Base-by-base conservation (phyloP, 1,140 invertebrate species). In the Aphis gossypii region DNA sequence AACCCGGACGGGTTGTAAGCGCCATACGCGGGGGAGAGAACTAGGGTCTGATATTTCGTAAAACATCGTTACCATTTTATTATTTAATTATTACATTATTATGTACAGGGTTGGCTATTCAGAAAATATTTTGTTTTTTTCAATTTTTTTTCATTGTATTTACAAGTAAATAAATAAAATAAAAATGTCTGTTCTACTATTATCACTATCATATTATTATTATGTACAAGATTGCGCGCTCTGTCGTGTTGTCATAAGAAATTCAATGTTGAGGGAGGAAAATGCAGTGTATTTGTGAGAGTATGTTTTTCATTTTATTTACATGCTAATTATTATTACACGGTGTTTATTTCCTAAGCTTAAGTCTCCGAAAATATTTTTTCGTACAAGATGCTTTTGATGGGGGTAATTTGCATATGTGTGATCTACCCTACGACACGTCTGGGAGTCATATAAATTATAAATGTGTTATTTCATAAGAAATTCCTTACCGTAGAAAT, bases 221-320 rank as follows among this genome's bases (percentile, higher is more conserved):
- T 51, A 92, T 92, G 44, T 92, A 92, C 90, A 92, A 48, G 41
- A 82, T 82, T n/a, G 90, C 68, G 90, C 60, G 41, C 46, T 92
- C 76, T 92, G 76, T 51, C 82, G 91, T 92, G 91, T 92, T 92
- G 20, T 83, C 82, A 30, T 60, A 14, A 90, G 23, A 90, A 90
- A 41, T 60, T 60, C 23, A 60, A 89, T 90, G 38, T 56, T 0
- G 23, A 54, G 23, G 35, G 30, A 25, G 35, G 41, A 30, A 60
- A 60, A 60, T 60, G 21, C n/a, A 46, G 86, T 88, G 48, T 56
- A 44, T 41, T 51, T 60, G 21, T 30, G 54, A 60, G 54, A 60
- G 23, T 60, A 60, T 60, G 25, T 68, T 60, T 90, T 44, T 44
- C 41, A 68, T 46, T 44, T 41, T 90, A 90, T 90, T 90, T 90